Conservation (phyloP, 2,113 vertebrate species). For the Coryphaenoides rupestris region DNA sequence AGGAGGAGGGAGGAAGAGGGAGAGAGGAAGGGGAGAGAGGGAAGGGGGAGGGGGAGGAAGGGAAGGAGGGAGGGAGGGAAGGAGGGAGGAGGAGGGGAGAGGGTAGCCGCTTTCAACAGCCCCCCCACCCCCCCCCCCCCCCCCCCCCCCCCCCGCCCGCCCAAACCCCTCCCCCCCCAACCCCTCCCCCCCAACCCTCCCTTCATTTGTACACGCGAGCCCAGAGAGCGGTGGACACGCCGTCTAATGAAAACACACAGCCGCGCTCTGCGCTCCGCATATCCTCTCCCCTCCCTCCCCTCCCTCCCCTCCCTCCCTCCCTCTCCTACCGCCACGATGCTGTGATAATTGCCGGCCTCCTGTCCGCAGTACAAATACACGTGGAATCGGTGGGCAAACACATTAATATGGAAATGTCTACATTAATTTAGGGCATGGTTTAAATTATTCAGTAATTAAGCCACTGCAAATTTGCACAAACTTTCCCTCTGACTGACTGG, state of each 20-base stretch:
- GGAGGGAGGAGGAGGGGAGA: too few species aligned
- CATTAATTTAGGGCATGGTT: conserved; percentile 72
- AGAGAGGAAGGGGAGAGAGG: too few species aligned
- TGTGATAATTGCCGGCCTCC: conserved; percentile 65
- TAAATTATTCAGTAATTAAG: conserved; percentile 79
- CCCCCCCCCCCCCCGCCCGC: conserved; percentile 19
- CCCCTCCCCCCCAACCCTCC: conserved; percentile 49
- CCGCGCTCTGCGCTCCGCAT: not conserved
- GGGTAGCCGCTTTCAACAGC: not conserved
- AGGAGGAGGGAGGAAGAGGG: too few species aligned
- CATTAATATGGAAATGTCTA: conserved; percentile 77
- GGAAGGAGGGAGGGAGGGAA: too few species aligned
- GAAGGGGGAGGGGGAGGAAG: too few species aligned
- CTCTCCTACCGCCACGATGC: conserved; percentile 62
- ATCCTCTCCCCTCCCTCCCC: conserved; percentile 23
- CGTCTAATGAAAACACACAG: conserved; percentile 56
- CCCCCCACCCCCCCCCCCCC: not conserved
- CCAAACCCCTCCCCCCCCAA: conserved; percentile 28
- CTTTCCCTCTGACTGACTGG: conserved; percentile 66
- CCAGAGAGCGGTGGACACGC: conserved; percentile 61
- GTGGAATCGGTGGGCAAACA: conserved; percentile 71
- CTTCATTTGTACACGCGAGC: conserved; percentile 35
- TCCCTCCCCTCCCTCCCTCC: too few species aligned
- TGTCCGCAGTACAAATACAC: conserved; percentile 67
- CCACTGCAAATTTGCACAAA: conserved; percentile 74